Base-by-base conservation (phyloP, 2,113 vertebrate genomes). In the Camelus dromedarius region DNA sequence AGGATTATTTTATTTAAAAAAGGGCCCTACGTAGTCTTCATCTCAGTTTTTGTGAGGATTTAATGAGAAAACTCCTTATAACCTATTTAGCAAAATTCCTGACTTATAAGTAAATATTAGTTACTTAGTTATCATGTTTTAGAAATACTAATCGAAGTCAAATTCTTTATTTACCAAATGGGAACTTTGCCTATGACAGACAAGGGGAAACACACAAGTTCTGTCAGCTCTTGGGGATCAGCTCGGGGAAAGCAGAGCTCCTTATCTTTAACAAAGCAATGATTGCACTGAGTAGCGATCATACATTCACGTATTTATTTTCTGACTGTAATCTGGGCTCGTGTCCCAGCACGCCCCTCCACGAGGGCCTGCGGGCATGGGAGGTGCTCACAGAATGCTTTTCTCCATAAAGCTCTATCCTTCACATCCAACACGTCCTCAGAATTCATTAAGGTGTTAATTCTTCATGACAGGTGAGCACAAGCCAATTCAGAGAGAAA, bases 51-150 rank as follows among this genome's bases (percentile, higher is more conserved):
- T 42, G 15, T 32, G 32, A 91, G 2, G 46, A 95, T 38, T 95
- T 81, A 89, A 95, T 62, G 81, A 79, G 75, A 85, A 96, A 96
- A 89, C 73, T 62, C 26, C 26, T 86, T 88, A 73, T 60, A 81
- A 32, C 58, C 28, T 72, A 75, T 32, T 84, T 95, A 67, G 20
- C 28, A 96, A 96, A 90, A 93, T 32, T 16, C 38, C 79, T 96
- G 58, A 18, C 28, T 87, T 80, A 62, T 50, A 60, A 70, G 30
- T 75, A 38, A 81, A 66, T 76, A 26, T 42, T 42, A 46, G 8
- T 64, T 70, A 38, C 28, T n/a, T 19, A 94, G 38, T 82, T 76
- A 62, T 64, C 15, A 82, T 13, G 66, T 64, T 93, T 93, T 62
- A 92, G 79, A 79, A 83, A 83, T 42, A 54, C 15, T 42, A 1